These are phyloP conservation scores for Drosophila tropicalis DNA, from an alignment of 1,140 invertebrate species.

Conservation along the genomic window DNA sequence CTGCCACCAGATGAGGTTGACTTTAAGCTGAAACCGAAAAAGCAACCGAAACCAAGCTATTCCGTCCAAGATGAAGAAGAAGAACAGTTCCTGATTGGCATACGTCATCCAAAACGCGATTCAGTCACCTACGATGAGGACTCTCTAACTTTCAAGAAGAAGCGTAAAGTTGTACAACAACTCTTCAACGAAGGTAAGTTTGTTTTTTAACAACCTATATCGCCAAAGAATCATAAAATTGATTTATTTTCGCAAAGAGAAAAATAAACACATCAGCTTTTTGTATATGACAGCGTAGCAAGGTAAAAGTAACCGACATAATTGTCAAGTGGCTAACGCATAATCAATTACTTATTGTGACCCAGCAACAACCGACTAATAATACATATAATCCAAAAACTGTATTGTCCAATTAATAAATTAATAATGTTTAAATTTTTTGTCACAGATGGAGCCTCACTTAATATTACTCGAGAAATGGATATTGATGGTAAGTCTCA, in stretches of 20 bases:
- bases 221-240: conserved; percentile 30
- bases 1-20: conserved; percentile 83
- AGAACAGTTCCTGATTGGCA: conserved; percentile 86
- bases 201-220: background rate
- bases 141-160: conserved; percentile 85
- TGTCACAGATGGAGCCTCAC: conserved; percentile 72
- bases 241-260: conserved; percentile 48
- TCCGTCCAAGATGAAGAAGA: conserved; percentile 83
- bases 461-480: conserved; percentile 80
- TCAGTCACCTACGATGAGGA: conserved; percentile 83
- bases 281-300: conserved; percentile 76
- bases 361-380: conserved; percentile 16
- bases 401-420: background rate
- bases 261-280: conserved; percentile 59
- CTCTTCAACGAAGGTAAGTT: conserved; percentile 85
- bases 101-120: conserved; percentile 82
- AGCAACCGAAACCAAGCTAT: conserved; percentile 70
- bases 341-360: conserved; percentile 60
- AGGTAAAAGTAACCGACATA: conserved; percentile 69
- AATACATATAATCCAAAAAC: background rate
- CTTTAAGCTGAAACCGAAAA: conserved; percentile 85
- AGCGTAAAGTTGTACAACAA: conserved; percentile 85
- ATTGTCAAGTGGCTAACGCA: conserved; percentile 68
- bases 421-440: background rate
- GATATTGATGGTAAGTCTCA: conserved; percentile 64